These are phyloP conservation scores for Cyprinodon diabolis DNA, from an alignment of 2,797 vertebrate genomes.

Conservation along the genomic window DNA sequence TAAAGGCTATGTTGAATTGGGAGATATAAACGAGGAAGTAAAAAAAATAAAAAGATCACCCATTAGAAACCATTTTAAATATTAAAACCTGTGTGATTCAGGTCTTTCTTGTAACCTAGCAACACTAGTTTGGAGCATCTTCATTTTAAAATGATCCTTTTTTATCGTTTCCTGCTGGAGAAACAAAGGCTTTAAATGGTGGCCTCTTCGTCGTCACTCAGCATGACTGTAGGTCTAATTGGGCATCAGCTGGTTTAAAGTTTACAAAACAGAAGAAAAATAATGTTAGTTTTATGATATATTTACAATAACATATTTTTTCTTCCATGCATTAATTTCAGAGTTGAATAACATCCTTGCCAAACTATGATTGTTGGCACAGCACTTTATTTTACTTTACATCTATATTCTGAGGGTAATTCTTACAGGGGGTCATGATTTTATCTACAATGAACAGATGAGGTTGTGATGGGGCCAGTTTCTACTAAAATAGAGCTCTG, in stretches of 20 bases:
- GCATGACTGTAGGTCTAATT: neutral
- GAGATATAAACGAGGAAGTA: neutral
- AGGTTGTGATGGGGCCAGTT: conserved; percentile 26
- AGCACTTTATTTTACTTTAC: conserved; percentile 28
- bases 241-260: conserved; percentile 8
- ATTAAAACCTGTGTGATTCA: neutral
- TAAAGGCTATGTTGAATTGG: neutral
- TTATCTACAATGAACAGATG: conserved; percentile 40
- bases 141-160: neutral
- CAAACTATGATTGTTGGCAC: conserved; percentile 28
- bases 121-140: neutral
- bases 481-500: conserved; percentile 51
- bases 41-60: neutral
- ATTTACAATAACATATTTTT: conserved; percentile 55
- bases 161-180: neutral
- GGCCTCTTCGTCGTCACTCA: no score
- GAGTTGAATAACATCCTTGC: conserved; percentile 19
- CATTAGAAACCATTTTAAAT: neutral
- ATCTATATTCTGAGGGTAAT: conserved; percentile 19
- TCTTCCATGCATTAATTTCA: conserved; percentile 50
- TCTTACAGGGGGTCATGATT: conserved; percentile 18
- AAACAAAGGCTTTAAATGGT: conserved; percentile 2
- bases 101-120: neutral
- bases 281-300: conserved; percentile 56
- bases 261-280: conserved; percentile 29